Evolutionary conservation across 2,888 invertebrate species (phyloP).

Genomic region (Neuroscelio doddi): DNA sequence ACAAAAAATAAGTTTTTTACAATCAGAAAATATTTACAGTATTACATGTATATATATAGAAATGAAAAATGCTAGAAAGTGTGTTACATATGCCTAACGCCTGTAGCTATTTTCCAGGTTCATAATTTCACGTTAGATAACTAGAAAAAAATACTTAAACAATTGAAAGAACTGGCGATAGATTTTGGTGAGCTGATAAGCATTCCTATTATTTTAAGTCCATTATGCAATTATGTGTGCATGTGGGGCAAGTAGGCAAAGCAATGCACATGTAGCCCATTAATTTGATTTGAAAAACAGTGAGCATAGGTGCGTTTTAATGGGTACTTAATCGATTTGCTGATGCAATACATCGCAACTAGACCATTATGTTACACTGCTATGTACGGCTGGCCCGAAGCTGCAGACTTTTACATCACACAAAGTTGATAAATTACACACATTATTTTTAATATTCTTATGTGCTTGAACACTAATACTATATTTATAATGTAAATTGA

Average conservation of each 20-base stretch:
- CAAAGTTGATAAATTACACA: constrained; percentile 41
- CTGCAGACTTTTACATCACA: constrained; percentile 35
- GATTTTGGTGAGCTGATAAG: constrained; percentile 40
- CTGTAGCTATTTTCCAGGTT: too few species aligned
- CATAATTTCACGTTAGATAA: constrained; percentile 18
- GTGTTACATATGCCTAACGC: too few species aligned
- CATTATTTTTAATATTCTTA: constrained; percentile 42
- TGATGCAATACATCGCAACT: constrained; percentile 32
- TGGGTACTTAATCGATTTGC: constrained; percentile 37
- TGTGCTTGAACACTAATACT: constrained; percentile 6
- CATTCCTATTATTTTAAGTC: constrained; percentile 31
- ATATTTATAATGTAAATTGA: not conserved
- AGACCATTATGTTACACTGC: constrained; percentile 27
- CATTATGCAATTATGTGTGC: constrained; percentile 32
- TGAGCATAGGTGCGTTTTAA: constrained; percentile 36
- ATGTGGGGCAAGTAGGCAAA: constrained; percentile 17
- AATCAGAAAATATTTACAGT: too few species aligned
- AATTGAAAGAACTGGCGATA: constrained; percentile 19
- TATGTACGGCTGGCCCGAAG: constrained; percentile 23
- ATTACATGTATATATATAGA: too few species aligned
- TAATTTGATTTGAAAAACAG: constrained; percentile 44
- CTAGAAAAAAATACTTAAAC: too few species aligned
- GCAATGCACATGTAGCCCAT: constrained; percentile 38
- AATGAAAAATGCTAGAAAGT: too few species aligned
- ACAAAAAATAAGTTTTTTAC: too few species aligned